Conservation (phyloP, 2,888 invertebrate species). For the Thera obeliscata region DNA sequence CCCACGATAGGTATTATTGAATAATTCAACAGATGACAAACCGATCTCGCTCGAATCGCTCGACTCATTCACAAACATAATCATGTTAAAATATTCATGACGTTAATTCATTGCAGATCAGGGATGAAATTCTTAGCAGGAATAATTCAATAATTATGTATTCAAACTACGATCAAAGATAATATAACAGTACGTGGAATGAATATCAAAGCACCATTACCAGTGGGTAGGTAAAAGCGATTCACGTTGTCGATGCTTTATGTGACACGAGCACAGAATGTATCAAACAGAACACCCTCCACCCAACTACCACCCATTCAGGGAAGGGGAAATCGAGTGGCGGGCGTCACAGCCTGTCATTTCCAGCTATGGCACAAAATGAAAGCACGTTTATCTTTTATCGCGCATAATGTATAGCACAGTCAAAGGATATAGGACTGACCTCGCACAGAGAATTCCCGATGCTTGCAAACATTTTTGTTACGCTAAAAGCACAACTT, state of each 20-base stretch:
- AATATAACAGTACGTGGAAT: conserved; percentile 28
- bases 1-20: conserved; percentile 56
- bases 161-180: conserved; percentile 31
- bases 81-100: conserved; percentile 43
- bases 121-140: conserved; percentile 21
- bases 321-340: conserved; percentile 48
- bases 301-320: conserved; percentile 20
- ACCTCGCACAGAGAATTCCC: conserved; percentile 46
- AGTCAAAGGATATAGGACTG: conserved; percentile 54
- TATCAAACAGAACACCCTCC: conserved; percentile 38
- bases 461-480: conserved; percentile 33
- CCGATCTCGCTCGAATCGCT: conserved; percentile 34
- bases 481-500: conserved; percentile 39
- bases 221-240: conserved; percentile 25
- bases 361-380: conserved; percentile 60
- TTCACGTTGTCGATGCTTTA: conserved; percentile 54
- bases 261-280: conserved; percentile 49
- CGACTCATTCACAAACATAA: conserved; percentile 48
- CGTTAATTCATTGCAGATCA: conserved; percentile 18
- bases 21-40: conserved; percentile 60
- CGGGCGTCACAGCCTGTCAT: conserved; percentile 67
- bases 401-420: conserved; percentile 51
- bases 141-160: conserved; percentile 20
- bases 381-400: conserved; percentile 69
- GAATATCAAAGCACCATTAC: conserved; percentile 33